Base-by-base conservation (phyloP, 1,140 invertebrate genomes). In the Zaprionus camerounensis region DNA sequence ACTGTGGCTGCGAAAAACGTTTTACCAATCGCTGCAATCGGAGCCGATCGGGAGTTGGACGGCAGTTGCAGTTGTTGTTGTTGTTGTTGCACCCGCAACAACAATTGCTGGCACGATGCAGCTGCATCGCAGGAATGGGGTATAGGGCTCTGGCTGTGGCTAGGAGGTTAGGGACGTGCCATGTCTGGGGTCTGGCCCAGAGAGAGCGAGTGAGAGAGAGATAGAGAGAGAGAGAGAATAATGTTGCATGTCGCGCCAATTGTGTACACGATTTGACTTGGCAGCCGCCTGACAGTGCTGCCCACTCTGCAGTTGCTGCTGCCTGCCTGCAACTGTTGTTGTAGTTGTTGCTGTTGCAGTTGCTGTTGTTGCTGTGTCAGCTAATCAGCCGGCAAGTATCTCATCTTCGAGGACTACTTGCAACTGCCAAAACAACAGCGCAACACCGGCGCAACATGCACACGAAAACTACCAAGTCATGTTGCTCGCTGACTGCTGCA, bases 191-290 rank as follows among this genome's bases (percentile, higher is more conserved):
- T 58, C 41, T 24, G 57, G 24, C 57, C 53, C 49, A 49, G 68
- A 55, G 34, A 53, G 31, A 28, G 26, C 22, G 65, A 24, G 41
- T 28, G 46, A 46, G 63, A 44, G 36, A 44, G 38, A 17, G 17
- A n/a, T n/a, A n/a, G n/a, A 17, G 17, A 71, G 20, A 22, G 20
- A 22, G 20, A 22, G 74, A 80, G 80, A 91, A 86, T 86, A 91
- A 87, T 91, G 86, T 91, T 91, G 86, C 86, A 91, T 91, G 86
- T 91, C 87, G 86, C 87, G 86, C 86, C 87, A 91, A 91, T 91
- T 91, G 87, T 91, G 86, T 91, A 91, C 86, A 91, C 86, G 87
- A 91, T 91, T 91, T 91, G 86, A 91, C 86, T 90, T 90, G 86
- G 82, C 86, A 88, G 84, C 85, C 84, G 84, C 74, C 84, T 88